These are phyloP conservation scores for Struthio camelus DNA, from an alignment of 2,113 vertebrate genomes.

Conservation along the genomic window DNA sequence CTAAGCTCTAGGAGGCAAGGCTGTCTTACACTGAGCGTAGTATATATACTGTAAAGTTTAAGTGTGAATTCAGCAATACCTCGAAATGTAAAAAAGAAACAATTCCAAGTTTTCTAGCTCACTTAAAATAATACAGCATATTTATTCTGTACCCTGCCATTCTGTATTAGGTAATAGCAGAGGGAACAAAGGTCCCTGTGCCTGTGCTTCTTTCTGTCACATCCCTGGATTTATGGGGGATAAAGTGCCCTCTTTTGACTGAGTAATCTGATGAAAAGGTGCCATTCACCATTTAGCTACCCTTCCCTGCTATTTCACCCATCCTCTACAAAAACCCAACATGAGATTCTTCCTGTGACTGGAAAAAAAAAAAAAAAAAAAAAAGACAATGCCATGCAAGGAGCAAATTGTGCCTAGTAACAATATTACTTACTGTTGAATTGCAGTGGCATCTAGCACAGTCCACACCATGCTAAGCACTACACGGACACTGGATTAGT, in stretches of 20 bases:
- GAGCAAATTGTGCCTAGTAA: background rate
- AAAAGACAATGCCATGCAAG: background rate
- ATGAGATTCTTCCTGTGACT: background rate
- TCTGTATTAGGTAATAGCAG: background rate
- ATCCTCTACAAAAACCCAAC: background rate
- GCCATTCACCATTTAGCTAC: background rate
- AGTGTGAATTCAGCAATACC: background rate
- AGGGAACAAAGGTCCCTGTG: background rate
- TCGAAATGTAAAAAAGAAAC: background rate
- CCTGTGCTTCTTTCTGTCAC: background rate
- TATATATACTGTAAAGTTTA: background rate
- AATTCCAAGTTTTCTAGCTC: background rate
- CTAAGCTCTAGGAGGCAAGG: background rate
- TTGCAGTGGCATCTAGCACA: background rate
- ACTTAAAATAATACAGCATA: background rate
- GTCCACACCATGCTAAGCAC: background rate
- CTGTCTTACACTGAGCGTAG: background rate
- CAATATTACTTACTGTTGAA: background rate
- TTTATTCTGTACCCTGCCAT: background rate
- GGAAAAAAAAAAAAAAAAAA: background rate
- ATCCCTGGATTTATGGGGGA: too few relatives aligned
- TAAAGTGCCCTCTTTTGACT: background rate
- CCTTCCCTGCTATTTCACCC: background rate
- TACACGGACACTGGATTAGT: background rate
- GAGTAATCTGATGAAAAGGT: background rate